Conservation (phyloP, 2,888 invertebrate species). For the Tetramorium bicarinatum region DNA sequence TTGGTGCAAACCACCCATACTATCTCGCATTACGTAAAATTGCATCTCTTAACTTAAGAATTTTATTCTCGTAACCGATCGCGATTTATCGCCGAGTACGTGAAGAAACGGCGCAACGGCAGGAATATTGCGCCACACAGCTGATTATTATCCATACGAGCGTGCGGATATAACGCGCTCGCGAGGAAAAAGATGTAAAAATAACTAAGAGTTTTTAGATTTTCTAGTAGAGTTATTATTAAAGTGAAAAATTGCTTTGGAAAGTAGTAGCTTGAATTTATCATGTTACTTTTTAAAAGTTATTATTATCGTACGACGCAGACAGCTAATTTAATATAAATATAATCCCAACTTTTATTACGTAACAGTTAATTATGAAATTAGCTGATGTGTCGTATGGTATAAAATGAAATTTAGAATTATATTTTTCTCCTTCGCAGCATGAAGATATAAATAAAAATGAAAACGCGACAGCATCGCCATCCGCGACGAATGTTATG, state of each 20-base stretch:
- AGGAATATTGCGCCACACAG: neutral
- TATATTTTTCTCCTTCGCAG: neutral
- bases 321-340: neutral
- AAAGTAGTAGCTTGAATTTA: neutral
- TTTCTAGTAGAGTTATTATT: neutral
- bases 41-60: neutral
- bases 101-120: neutral
- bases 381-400: neutral
- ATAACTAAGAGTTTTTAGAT: constrained; percentile 14
- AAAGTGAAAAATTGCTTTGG: neutral
- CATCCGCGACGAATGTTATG: neutral
- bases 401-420: constrained; percentile 3
- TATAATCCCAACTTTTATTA: neutral
- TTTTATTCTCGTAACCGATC: constrained; percentile 17
- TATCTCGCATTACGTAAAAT: neutral
- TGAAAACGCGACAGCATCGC: neutral
- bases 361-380: neutral
- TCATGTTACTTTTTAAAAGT: neutral
- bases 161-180: neutral
- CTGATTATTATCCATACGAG: neutral
- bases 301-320: too few relatives aligned
- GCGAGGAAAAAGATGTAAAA: neutral
- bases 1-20: neutral
- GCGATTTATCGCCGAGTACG: neutral
- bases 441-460: neutral